Evolutionary conservation across 2,113 vertebrate genomes (phyloP).

Genomic region (Pavo muticus): DNA sequence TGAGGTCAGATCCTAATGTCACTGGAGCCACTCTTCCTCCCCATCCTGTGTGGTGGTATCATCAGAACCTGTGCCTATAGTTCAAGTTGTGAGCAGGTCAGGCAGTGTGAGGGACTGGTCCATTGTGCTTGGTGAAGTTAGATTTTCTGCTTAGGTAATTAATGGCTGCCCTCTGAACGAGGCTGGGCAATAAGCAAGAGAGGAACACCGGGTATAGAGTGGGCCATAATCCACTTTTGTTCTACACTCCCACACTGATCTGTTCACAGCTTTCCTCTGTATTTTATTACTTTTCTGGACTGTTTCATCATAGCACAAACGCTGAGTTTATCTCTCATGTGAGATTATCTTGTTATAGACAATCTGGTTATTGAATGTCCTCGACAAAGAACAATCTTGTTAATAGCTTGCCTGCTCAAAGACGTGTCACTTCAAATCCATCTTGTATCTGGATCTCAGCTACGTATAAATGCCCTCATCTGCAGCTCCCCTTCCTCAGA

Average conservation of each 20-base stretch:
- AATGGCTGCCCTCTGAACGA: background rate
- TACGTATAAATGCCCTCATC: slow-evolving; percentile 35
- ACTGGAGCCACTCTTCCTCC: background rate
- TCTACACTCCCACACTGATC: background rate
- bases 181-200: background rate
- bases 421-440: slow-evolving; percentile 59
- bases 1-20: background rate
- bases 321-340: slow-evolving; percentile 10
- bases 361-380: slow-evolving; percentile 59
- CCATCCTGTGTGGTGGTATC: background rate
- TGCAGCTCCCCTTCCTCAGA: slow-evolving; percentile 25
- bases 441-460: slow-evolving; percentile 18
- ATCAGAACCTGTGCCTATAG: background rate
- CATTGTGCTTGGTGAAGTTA: background rate
- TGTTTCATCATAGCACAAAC: slow-evolving; percentile 33
- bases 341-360: slow-evolving; percentile 59
- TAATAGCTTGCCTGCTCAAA: slow-evolving; percentile 61
- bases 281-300: slow-evolving; percentile 23
- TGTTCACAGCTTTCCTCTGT: background rate
- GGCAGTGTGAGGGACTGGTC: background rate
- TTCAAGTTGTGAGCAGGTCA: background rate
- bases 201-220: background rate
- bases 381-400: slow-evolving; percentile 54
- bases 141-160: background rate
- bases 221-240: background rate